These are phyloP conservation scores for Poecilia latipinna DNA, from an alignment of 2,113 vertebrate genomes.

Conservation along the genomic window DNA sequence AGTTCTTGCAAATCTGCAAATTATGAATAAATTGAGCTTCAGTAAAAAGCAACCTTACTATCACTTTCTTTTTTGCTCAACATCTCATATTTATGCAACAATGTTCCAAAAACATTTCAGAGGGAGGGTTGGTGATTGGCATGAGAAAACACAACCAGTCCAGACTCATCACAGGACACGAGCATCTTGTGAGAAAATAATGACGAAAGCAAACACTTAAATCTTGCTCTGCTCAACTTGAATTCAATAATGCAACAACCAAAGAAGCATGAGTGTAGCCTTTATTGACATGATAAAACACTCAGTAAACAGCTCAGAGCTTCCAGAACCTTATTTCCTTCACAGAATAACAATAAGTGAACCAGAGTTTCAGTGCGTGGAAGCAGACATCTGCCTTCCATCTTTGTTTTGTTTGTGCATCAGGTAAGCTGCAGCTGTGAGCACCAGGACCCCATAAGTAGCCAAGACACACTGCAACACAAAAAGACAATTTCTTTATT, in stretches of 20 bases:
- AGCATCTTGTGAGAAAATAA: background rate
- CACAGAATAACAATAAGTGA: slow-evolving; percentile 5
- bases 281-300: background rate
- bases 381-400: slow-evolving; percentile 24
- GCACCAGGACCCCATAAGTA: slow-evolving; percentile 60
- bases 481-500: background rate
- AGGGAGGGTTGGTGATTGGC: background rate
- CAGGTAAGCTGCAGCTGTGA: slow-evolving; percentile 44
- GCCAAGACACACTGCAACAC: slow-evolving; percentile 69
- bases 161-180: background rate
- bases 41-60: background rate
- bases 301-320: background rate
- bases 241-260: background rate
- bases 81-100: background rate
- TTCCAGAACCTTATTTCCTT: background rate
- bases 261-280: background rate
- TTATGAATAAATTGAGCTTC: background rate
- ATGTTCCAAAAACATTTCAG: background rate
- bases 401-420: slow-evolving; percentile 49
- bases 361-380: slow-evolving; percentile 18
- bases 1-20: background rate
- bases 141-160: background rate
- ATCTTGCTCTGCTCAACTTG: background rate
- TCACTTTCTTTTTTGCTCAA: background rate
- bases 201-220: background rate